Percentiles rank a stretch among this genome's conserved stretches.
Conservation (phyloP, 2,888 invertebrate species). For the Cheilosia scutellata region DNA sequence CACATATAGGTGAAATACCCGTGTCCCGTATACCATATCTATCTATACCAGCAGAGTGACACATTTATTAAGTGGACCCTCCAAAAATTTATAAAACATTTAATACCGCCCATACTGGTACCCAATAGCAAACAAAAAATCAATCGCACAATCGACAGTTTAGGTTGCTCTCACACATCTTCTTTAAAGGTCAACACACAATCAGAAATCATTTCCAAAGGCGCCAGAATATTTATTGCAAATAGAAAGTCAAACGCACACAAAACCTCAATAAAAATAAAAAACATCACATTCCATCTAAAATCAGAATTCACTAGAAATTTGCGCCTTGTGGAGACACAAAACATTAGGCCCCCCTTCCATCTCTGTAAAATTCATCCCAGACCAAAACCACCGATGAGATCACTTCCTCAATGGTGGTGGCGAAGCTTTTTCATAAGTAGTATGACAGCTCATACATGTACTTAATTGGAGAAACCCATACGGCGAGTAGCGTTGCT, state of each 20-base stretch:
- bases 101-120: too few species aligned
- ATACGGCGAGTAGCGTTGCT: background rate
- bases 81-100: too few species aligned
- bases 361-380: slow-evolving; percentile 3
- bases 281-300: background rate
- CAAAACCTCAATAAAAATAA: background rate
- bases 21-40: too few species aligned
- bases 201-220: too few species aligned
- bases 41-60: too few species aligned
- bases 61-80: too few species aligned
- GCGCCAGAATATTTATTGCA: too few species aligned
- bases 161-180: too few species aligned
- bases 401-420: slow-evolving; percentile 35
- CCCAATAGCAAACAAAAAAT: too few species aligned
- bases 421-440: slow-evolving; percentile 16
- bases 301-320: slow-evolving; percentile 5
- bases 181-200: too few species aligned
- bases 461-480: slow-evolving; percentile 5
- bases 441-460: background rate
- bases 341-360: background rate
- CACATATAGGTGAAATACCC: too few species aligned
- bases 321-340: background rate
- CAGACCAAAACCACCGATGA: slow-evolving; percentile 39
- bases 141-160: too few species aligned
- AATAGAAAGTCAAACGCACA: background rate